phyloP scores from a whole-genome alignment of 2,888 invertebrate genomes.

The Hofmannophila pseudospretella region DNA sequence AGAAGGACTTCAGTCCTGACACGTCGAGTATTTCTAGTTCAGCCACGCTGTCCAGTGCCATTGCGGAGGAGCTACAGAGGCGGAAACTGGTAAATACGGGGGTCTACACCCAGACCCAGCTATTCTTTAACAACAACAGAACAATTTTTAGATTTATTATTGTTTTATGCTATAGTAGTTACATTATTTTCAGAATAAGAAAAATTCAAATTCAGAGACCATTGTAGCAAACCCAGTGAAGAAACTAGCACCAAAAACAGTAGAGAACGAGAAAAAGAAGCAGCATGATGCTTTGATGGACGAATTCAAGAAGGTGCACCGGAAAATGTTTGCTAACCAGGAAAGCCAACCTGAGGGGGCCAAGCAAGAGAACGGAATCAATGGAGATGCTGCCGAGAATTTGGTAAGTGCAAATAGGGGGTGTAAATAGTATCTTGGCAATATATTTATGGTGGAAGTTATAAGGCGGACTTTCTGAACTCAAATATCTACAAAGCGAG shows the following conservation, averaged over 20 bases:
- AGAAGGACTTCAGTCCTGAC: slow-evolving; percentile 45
- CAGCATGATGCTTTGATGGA: slow-evolving; percentile 90
- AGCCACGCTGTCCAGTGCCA: slow-evolving; percentile 66
- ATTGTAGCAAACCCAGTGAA: slow-evolving; percentile 37
- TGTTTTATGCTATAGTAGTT: no score
- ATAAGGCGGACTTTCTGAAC: no score
- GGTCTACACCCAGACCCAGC: no score
- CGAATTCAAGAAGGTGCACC: slow-evolving; percentile 92
- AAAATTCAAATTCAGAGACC: slow-evolving; percentile 35
- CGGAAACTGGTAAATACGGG: slow-evolving; percentile 57
- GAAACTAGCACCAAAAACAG: slow-evolving; percentile 52
- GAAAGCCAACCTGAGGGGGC: slow-evolving; percentile 29
- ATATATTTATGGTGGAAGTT: no score
- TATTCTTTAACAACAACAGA: no score
- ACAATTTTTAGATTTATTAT: no score
- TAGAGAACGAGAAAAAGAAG: slow-evolving; percentile 80
- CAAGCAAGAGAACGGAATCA: slow-evolving; percentile 2
- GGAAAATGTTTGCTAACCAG: slow-evolving; percentile 86
- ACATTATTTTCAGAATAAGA: slow-evolving; percentile 53
- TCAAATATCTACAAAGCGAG: no score
- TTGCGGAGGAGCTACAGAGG: slow-evolving; percentile 68
- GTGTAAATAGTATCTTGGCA: no score
- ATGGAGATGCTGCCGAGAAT: slow-evolving; percentile 23
- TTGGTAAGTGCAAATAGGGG: slow-evolving; percentile 54
- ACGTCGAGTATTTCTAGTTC: slow-evolving; percentile 57